Evolutionary conservation across 2,797 vertebrate species (phyloP).

Genomic region (Columba guinea): DNA sequence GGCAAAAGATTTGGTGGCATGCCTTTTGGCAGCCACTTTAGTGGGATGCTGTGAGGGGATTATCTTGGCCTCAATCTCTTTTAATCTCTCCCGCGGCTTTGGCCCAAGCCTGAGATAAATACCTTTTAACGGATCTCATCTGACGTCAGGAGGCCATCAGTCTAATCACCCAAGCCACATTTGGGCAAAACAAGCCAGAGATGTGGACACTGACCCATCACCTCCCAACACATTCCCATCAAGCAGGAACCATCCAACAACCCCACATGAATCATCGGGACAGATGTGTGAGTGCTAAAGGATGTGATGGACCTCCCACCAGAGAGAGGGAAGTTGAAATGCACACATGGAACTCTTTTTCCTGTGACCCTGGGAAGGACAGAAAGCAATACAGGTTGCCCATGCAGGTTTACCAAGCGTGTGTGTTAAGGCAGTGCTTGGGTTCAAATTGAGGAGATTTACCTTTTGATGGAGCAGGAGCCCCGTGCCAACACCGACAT

Average conservation of each 20-base stretch:
- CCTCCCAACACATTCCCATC: neutral
- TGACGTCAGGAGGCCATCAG: conserved; percentile 76
- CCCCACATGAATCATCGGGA: fast-evolving
- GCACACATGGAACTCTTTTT: fast-evolving
- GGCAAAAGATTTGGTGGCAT: conserved; percentile 69
- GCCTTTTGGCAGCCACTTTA: conserved; percentile 76
- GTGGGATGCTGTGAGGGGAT: conserved; percentile 75
- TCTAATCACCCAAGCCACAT: conserved; percentile 72
- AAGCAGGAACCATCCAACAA: neutral
- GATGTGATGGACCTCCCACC: fast-evolving
- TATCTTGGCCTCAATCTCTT: conserved; percentile 81
- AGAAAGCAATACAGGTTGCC: neutral
- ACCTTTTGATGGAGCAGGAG: neutral
- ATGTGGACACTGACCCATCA: neutral
- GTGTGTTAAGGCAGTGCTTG: fast-evolving
- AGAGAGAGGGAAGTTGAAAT: neutral
- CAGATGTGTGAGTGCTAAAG: fast-evolving
- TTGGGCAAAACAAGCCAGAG: conserved; percentile 39
- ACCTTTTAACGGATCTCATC: conserved; percentile 75
- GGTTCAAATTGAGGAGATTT: neutral
- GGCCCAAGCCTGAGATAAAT: conserved; percentile 75
- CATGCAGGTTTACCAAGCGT: neutral
- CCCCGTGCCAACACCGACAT: neutral
- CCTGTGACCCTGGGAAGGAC: neutral
- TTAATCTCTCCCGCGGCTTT: conserved; percentile 76